These are phyloP conservation scores for Nomada flava DNA, from an alignment of 2,888 invertebrate species.

Conservation along the genomic window DNA sequence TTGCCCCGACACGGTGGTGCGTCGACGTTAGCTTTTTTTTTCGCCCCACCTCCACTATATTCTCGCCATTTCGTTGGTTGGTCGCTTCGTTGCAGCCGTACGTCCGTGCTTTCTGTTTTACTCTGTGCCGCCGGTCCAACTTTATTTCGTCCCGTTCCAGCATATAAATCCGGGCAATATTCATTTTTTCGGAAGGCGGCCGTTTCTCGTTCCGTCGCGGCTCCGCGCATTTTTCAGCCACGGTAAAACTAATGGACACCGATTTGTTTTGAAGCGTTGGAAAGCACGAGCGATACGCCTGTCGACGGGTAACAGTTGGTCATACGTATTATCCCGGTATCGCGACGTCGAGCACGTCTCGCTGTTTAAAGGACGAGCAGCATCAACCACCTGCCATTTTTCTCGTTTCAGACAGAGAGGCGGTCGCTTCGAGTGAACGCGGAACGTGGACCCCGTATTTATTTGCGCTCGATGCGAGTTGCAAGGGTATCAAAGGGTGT, in stretches of 20 bases:
- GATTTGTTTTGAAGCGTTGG: slow-evolving; percentile 47
- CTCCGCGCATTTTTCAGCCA: slow-evolving; percentile 51
- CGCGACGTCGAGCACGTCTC: slow-evolving; percentile 30
- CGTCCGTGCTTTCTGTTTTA: not conserved
- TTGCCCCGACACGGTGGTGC: not conserved
- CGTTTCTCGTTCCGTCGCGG: slow-evolving; percentile 43
- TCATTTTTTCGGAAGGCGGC: slow-evolving; percentile 43
- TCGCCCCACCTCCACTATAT: not conserved
- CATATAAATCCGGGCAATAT: slow-evolving; percentile 52
- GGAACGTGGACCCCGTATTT: not conserved
- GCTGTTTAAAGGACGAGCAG: slow-evolving; percentile 36
- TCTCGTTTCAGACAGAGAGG: not conserved
- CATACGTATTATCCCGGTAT: slow-evolving; percentile 45
- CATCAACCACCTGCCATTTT: slow-evolving; percentile 17
- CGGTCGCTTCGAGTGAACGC: not conserved
- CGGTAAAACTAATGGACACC: slow-evolving; percentile 55
- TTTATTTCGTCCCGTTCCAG: slow-evolving; percentile 1
- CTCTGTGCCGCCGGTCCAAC: no score
- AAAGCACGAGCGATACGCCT: slow-evolving; percentile 28
- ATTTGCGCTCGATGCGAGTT: not conserved
- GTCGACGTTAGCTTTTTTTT: not conserved
- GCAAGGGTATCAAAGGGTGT: not conserved
- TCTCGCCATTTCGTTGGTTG: not conserved
- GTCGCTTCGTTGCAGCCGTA: not conserved
- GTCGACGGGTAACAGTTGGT: slow-evolving; percentile 49